Base-by-base conservation (phyloP, 2,113 vertebrate genomes). In the Gyps fulvus region DNA sequence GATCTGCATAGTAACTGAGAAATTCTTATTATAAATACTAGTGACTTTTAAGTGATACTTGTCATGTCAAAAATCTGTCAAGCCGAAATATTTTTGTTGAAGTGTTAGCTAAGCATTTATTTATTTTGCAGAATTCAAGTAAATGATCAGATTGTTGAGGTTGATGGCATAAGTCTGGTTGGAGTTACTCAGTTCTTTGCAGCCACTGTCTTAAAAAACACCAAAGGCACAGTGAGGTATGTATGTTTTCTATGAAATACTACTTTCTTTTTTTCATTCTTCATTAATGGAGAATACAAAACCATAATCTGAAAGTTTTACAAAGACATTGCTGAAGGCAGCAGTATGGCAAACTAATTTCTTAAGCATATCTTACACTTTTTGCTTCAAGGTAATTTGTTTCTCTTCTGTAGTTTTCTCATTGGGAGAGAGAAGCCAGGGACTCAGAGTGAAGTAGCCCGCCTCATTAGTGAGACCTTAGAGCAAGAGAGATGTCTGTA, bases 61-160 rank as follows among this genome's bases (percentile, higher is more conserved):
- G 8, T n/a, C 14, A 36, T 31, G 27, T 87, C 23, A 61, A 23
- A 89, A 79, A 57, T 74, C 7, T 78, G 32, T 87, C n/a, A 82
- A 69, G 21, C 27, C 34, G 52, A 86, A 82, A 58, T 93, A 15
- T 52, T 50, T 10, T 34, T 69, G 29, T 82, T 84, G 54, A 83
- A 36, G 36, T 63, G 58, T 61, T 54, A 52, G 34, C 45, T 80
- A 72, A 94, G 8, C 17, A 25, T 89, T 20, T 82, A 6, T 98
- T 91, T 96, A 27, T 95, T 95, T 95, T 98, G 47, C 91, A 99
- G 99, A 96, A 99, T 99, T 96, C 98, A 99, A 97, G 99, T 99
- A 79, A 99, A 99, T 93, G 99, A 99, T 97, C 99, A 99, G 97
- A 99, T 99, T 84, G 99, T 99, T 95, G 99, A 99, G 93, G 99